phyloP scores from a whole-genome alignment of 2,888 invertebrate species.

The Synanthedon tipuliformis region DNA sequence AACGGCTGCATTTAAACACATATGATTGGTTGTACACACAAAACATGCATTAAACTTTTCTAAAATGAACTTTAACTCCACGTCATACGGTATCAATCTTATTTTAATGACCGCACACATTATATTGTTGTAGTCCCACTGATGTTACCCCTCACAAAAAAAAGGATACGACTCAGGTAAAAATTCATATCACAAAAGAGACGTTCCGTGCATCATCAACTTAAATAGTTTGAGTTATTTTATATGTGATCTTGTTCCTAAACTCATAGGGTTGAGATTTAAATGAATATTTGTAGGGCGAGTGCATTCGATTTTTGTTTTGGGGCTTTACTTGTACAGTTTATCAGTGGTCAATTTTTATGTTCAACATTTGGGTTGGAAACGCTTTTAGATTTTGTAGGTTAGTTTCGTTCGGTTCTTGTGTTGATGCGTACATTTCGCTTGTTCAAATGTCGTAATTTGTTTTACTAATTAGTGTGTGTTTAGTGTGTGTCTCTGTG shows the following conservation, averaged over 20 bases:
- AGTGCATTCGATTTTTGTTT: background rate
- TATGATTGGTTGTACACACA: constrained; percentile 6
- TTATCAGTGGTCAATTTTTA: constrained; percentile 61
- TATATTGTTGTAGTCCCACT: constrained; percentile 14
- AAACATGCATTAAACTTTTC: background rate
- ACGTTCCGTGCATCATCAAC: background rate
- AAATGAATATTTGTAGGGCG: background rate
- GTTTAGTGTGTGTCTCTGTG: background rate
- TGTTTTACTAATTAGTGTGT: constrained; percentile 4
- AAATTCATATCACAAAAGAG: constrained; percentile 13
- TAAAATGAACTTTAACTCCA: background rate
- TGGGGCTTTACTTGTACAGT: constrained; percentile 16
- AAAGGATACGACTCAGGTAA: constrained; percentile 61
- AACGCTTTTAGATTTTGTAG: constrained; percentile 41
- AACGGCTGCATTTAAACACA: constrained; percentile 22
- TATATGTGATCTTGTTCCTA: background rate
- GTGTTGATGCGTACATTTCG: constrained; percentile 26
- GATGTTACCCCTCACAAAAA: constrained; percentile 29
- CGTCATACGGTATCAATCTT: background rate
- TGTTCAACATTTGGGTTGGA: constrained; percentile 27
- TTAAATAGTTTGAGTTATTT: background rate
- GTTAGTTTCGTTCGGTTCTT: constrained; percentile 47
- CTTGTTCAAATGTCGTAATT: constrained; percentile 15
- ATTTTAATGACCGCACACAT: constrained; percentile 13
- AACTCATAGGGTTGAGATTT: background rate